These are phyloP conservation scores for Leucophenga maculata DNA, from an alignment of 2,888 invertebrate genomes.

Conservation along the genomic window DNA sequence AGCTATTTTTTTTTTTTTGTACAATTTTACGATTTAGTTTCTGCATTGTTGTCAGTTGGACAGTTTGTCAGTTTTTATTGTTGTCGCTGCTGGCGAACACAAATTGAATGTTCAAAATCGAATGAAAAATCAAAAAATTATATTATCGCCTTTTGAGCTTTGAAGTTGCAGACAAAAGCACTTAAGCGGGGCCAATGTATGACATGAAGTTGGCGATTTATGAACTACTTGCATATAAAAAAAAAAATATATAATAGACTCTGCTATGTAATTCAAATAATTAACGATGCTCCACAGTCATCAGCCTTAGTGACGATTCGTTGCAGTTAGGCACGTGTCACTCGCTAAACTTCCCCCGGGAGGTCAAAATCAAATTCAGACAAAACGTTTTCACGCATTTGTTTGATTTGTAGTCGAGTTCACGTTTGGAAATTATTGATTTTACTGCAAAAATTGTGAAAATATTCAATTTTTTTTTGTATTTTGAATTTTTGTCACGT, in stretches of 20 bases:
- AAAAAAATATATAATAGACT: neutral
- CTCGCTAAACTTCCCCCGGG: neutral
- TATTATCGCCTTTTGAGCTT: neutral
- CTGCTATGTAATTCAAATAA: constrained; percentile 5
- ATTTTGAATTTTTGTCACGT: constrained; percentile 1
- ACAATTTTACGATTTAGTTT: neutral
- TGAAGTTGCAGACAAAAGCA: neutral
- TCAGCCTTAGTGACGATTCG: neutral
- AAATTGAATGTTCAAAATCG: neutral
- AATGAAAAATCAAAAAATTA: constrained; percentile 1
- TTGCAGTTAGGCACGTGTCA: constrained; percentile 15
- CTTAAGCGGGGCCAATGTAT: too few species aligned
- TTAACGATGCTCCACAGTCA: constrained; percentile 8
- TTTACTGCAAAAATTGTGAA: neutral
- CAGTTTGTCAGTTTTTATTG: constrained; percentile 7
- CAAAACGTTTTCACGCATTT: constrained; percentile 26
- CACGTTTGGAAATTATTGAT: too few species aligned
- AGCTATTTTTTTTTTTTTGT: neutral
- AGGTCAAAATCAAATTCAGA: constrained; percentile 21
- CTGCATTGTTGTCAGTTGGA: constrained; percentile 1
- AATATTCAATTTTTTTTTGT: constrained; percentile 9
- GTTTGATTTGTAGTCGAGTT: neutral
- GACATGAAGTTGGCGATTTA: neutral
- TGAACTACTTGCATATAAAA: neutral
- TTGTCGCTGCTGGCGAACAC: neutral